A percentile compares a stretch with the other conserved stretches of the same genome.
phyloP scores from a whole-genome alignment of 1,140 invertebrate species.

The Lepidurus arcticus region DNA sequence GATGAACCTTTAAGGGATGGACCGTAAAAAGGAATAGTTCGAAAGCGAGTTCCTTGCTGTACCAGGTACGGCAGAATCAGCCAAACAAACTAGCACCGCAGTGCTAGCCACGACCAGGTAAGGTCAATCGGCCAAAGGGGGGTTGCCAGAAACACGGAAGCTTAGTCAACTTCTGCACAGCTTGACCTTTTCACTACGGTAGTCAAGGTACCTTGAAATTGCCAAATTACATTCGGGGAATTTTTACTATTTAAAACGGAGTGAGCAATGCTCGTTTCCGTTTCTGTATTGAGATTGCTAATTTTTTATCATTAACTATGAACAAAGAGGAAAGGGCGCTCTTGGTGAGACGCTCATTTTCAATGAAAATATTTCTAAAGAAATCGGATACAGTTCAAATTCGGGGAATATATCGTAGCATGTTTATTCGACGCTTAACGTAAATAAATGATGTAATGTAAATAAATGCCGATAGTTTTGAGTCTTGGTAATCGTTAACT shows the following conservation, averaged over 20 bases:
- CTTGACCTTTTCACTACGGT: not conserved
- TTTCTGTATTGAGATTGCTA: too few relatives aligned
- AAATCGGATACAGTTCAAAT: too few relatives aligned
- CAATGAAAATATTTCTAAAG: too few relatives aligned
- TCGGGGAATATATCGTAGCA: not conserved
- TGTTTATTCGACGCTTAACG: not conserved
- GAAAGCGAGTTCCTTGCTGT: constrained; percentile 14
- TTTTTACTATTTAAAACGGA: too few relatives aligned
- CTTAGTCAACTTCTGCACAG: not conserved
- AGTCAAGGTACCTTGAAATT: not conserved
- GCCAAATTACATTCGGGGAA: not conserved
- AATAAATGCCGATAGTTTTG: too few relatives aligned
- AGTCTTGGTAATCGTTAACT: too few relatives aligned
- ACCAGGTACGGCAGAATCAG: not conserved
- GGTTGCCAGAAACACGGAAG: constrained; percentile 20
- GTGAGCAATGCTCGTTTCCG: too few relatives aligned
- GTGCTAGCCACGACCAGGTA: not conserved
- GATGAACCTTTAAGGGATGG: not conserved
- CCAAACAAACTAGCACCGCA: not conserved
- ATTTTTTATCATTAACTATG: too few relatives aligned
- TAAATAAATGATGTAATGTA: not conserved
- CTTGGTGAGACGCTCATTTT: too few relatives aligned
- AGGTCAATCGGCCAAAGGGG: constrained; percentile 7
- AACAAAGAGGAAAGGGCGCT: too few relatives aligned
- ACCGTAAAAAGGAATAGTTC: not conserved